Evolutionary conservation across 2,888 invertebrate genomes (phyloP), one percentile per base, ranked within the genome.

Genomic region (Coenonympha glycerion): DNA sequence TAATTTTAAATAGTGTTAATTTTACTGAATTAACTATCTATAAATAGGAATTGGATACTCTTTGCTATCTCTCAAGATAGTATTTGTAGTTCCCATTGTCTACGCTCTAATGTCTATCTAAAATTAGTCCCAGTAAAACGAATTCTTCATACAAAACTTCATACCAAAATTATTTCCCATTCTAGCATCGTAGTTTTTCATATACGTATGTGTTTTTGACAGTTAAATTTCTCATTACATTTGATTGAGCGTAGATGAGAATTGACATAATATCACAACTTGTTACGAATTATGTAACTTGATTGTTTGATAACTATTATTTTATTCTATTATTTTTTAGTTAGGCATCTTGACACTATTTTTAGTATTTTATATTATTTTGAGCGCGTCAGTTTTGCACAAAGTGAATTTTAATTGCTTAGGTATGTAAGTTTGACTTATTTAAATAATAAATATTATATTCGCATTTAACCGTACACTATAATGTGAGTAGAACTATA

Each of bases 231-330:
- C 18, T 37, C 0, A 3, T 22, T 2, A 5, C 3, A n/a, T 41
- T 28, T 41, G 18, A 6, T 44, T 44, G 44, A 44, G 31, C 15
- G 21, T n/a, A 22, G 15, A 33, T 21, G 22, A 11, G 21, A 33
- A 33, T 18, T 28, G 22, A 19, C 19, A 30, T 47, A 21, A 57
- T 45, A 50, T 73, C 68, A 76, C 74, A 55, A 73, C 75, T 72
- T 68, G 59, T 66, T 81, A 76, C 73, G 66, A 54, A 11, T 49
- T 21, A 18, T 73, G 78, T 78, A 79, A 69, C 71, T 58, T 65
- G 72, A 73, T 67, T 68, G 73, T 65, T 68, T 71, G 72, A 69
- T 65, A 39, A 51, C 13, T 50, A 52, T 31, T 33, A 53, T 45
- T 39, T 39, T 44, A 42, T 26, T 6, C 3, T 28, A 9, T 44